Evolutionary conservation across 2,113 vertebrate genomes (phyloP).

Genomic region (Scatophagus argus): DNA sequence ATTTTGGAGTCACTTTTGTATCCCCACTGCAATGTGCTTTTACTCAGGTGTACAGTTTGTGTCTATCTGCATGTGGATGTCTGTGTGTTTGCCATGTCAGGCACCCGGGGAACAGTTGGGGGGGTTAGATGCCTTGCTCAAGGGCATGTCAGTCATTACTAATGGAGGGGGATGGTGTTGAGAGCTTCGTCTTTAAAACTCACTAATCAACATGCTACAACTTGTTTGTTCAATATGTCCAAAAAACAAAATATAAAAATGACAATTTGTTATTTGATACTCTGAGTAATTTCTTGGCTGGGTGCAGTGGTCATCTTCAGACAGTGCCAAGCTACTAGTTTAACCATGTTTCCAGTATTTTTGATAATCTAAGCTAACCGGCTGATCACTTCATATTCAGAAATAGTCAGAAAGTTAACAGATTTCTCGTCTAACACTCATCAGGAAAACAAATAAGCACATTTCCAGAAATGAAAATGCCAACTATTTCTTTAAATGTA

Average conservation of each 20-base stretch:
- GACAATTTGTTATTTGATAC: neutral
- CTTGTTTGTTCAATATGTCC: too few relatives aligned
- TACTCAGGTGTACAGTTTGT: neutral
- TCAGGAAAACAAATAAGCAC: too few relatives aligned
- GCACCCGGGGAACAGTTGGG: too few relatives aligned
- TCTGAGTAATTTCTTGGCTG: neutral
- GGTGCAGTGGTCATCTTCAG: neutral
- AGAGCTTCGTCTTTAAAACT: too few relatives aligned
- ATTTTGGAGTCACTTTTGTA: conserved; percentile 6
- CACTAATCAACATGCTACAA: too few relatives aligned
- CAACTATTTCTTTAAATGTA: neutral
- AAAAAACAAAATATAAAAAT: neutral
- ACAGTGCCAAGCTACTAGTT: too few relatives aligned
- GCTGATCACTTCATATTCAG: neutral
- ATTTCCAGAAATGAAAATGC: too few relatives aligned
- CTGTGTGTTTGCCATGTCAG: neutral
- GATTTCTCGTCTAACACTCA: neutral
- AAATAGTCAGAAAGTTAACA: too few relatives aligned
- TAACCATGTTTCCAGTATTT: neutral
- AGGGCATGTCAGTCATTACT: too few relatives aligned
- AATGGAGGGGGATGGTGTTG: too few relatives aligned
- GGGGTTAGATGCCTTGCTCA: too few relatives aligned
- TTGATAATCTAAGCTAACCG: neutral
- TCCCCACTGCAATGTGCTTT: neutral
- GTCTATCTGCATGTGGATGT: neutral